A percentile compares a stretch with the other conserved stretches of the same genome.
Conservation (phyloP, 2,797 vertebrate genomes). For the Artibeus lituratus region DNA sequence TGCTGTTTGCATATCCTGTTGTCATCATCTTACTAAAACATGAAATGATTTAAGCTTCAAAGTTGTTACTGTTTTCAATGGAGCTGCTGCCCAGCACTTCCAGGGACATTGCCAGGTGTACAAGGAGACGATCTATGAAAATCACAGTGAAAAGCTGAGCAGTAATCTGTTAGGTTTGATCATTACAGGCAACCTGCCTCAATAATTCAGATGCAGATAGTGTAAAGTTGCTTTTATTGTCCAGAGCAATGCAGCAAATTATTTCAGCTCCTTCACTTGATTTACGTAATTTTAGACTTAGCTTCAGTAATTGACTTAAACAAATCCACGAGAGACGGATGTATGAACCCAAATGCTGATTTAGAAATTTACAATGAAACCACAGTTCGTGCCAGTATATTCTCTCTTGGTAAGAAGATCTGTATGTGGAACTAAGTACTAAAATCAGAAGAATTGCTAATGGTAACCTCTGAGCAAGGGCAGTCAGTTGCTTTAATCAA, state of each 20-base stretch:
- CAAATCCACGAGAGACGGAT: constrained; percentile 1
- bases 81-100: constrained; percentile 49
- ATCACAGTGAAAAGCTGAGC: constrained; percentile 2
- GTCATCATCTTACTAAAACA: constrained; percentile 54
- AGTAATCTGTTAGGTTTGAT: constrained; percentile 22
- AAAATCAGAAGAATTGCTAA: background rate
- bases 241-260: background rate
- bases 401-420: constrained; percentile 17
- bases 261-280: background rate
- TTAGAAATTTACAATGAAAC: background rate
- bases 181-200: constrained; percentile 4
- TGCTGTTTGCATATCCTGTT: background rate
- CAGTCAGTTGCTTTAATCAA: background rate
- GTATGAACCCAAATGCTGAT: background rate
- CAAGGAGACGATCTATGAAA: constrained; percentile 18
- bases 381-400: background rate
- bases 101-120: constrained; percentile 45
- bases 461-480: background rate
- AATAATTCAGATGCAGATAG: constrained; percentile 39
- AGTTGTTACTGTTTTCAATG: constrained; percentile 42
- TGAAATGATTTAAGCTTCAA: constrained; percentile 46
- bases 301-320: background rate
- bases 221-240: background rate
- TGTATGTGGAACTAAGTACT: background rate
- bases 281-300: constrained; percentile 2